These are phyloP conservation scores for Athripsodes cinereus DNA, from an alignment of 2,888 invertebrate genomes.

Conservation along the genomic window DNA sequence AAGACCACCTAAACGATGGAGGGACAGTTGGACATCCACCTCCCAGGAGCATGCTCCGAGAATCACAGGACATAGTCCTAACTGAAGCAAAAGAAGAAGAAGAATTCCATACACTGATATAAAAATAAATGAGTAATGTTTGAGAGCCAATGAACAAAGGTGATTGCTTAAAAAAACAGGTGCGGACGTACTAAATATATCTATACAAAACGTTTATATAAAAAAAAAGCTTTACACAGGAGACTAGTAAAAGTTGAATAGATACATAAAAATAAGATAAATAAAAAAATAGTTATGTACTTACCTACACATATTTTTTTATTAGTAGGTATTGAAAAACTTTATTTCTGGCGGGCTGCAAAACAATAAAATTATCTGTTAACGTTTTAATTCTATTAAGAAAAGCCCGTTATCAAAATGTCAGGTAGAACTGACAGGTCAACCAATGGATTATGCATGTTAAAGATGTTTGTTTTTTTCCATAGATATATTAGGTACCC, in stretches of 20 bases:
- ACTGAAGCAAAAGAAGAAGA: too few relatives aligned
- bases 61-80: too few relatives aligned
- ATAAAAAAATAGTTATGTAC: too few relatives aligned
- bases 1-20: too few relatives aligned
- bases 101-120: too few relatives aligned
- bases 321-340: too few relatives aligned
- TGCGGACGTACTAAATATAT: constrained; percentile 21
- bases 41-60: too few relatives aligned
- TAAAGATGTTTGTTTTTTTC: too few relatives aligned
- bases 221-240: constrained; percentile 4
- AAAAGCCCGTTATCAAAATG: background rate
- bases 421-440: background rate
- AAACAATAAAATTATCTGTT: background rate
- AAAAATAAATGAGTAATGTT: background rate
- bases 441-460: background rate
- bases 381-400: background rate
- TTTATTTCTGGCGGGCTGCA: background rate
- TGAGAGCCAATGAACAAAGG: background rate
- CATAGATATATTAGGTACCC: too few relatives aligned
- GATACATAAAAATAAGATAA: constrained; percentile 1
- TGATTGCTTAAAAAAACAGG: constrained; percentile 18
- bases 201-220: constrained; percentile 5
- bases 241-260: constrained; percentile 4
- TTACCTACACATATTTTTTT: background rate
- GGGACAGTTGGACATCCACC: too few relatives aligned